These are phyloP conservation scores for Myzus persicae DNA, from an alignment of 1,140 invertebrate species.

Conservation along the genomic window DNA sequence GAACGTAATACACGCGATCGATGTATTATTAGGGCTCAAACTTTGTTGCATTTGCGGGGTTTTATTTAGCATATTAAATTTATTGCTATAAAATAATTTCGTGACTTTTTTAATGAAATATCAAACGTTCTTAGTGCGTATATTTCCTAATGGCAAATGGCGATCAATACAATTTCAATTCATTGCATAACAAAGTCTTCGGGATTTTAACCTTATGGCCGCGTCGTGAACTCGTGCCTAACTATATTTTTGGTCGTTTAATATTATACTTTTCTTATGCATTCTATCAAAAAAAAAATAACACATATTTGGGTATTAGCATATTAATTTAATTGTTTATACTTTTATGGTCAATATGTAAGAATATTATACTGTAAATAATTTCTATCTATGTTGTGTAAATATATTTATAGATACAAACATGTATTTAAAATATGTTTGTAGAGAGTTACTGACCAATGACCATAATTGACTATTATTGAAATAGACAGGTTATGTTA, in stretches of 20 bases:
- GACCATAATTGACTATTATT: too few relatives aligned
- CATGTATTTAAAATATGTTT: too few relatives aligned
- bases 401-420: background rate
- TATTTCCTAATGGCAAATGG: background rate
- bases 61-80: background rate
- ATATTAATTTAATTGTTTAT: too few relatives aligned
- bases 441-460: too few relatives aligned
- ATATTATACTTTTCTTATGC: background rate
- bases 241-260: background rate
- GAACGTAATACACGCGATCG: background rate
- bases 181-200: background rate
- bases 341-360: too few relatives aligned
- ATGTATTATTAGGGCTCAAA: background rate
- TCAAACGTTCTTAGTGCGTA: background rate
- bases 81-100: background rate
- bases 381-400: background rate
- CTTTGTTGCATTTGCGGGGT: background rate
- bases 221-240: background rate
- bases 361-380: background rate
- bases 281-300: background rate
- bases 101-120: background rate
- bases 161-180: background rate
- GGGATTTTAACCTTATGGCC: background rate
- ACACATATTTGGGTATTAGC: background rate
- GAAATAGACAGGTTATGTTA: too few relatives aligned